These are phyloP conservation scores for Megalurothrips usitatus DNA, from an alignment of 2,888 invertebrate genomes.

Conservation along the genomic window DNA sequence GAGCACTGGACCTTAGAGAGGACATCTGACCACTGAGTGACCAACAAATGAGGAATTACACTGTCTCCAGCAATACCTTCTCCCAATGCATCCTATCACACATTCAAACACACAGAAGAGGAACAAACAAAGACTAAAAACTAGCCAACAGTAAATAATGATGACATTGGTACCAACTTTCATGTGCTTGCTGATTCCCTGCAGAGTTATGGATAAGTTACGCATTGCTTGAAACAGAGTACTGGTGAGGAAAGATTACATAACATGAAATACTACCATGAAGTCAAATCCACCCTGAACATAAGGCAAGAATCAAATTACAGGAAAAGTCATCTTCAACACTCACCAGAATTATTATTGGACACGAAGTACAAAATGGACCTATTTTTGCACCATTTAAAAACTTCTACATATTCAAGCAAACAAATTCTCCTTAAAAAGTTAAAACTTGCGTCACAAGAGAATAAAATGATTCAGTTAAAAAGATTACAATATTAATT, in stretches of 20 bases:
- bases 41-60: neutral
- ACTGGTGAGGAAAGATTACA: constrained; percentile 2
- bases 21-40: neutral
- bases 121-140: constrained; percentile 13
- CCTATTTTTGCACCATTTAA: too few species aligned
- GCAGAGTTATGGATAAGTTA: neutral
- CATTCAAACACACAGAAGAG: neutral
- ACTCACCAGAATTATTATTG: neutral
- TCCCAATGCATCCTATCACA: neutral
- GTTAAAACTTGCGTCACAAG: too few species aligned
- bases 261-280: neutral
- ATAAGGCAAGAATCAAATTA: neutral
- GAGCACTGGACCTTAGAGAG: constrained; percentile 27
- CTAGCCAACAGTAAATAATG: constrained; percentile 14
- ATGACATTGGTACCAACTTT: constrained; percentile 16
- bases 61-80: neutral
- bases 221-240: neutral
- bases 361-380: too few species aligned
- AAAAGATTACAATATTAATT: neutral
- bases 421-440: too few species aligned
- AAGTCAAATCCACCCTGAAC: constrained; percentile 2
- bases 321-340: neutral
- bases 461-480: neutral
- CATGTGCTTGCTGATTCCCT: neutral
- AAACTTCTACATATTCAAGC: too few species aligned